These are phyloP conservation scores for Gerris lacustris DNA, from an alignment of 2,888 invertebrate species.

Conservation along the genomic window DNA sequence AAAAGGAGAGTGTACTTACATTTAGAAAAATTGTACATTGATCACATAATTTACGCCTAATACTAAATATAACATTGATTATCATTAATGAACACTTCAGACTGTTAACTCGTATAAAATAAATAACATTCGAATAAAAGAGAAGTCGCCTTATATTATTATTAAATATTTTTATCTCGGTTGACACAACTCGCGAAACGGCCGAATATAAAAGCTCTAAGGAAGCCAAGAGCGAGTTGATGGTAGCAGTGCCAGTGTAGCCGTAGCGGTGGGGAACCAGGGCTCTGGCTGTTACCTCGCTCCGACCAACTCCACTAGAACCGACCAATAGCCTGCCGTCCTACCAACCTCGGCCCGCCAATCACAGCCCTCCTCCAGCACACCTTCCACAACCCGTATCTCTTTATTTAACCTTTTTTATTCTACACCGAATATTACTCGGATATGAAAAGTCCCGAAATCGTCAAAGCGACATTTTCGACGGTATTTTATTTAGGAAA, in stretches of 20 bases:
- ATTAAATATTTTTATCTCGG: background rate
- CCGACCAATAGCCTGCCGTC: background rate
- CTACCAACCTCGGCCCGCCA: background rate
- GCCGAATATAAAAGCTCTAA: background rate
- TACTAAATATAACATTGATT: constrained; percentile 9
- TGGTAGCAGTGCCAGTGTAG: background rate
- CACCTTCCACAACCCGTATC: background rate
- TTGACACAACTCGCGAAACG: background rate
- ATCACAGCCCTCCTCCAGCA: background rate
- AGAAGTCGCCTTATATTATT: too few species aligned
- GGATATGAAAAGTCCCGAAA: too few species aligned
- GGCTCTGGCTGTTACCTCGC: background rate
- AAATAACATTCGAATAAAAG: background rate
- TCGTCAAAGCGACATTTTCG: too few species aligned
- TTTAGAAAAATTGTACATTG: constrained; percentile 10
- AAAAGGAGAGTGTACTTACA: background rate
- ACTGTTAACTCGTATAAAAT: constrained; percentile 6
- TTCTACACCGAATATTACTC: too few species aligned
- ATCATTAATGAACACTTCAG: constrained; percentile 12
- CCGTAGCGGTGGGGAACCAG: too few species aligned
- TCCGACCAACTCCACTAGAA: background rate
- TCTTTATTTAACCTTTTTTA: too few species aligned
- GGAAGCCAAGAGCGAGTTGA: background rate
- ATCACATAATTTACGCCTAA: constrained; percentile 10
- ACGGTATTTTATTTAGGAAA: too few species aligned